Base-by-base conservation (phyloP, 2,888 invertebrate genomes). In the Carterocephalus palaemon region DNA sequence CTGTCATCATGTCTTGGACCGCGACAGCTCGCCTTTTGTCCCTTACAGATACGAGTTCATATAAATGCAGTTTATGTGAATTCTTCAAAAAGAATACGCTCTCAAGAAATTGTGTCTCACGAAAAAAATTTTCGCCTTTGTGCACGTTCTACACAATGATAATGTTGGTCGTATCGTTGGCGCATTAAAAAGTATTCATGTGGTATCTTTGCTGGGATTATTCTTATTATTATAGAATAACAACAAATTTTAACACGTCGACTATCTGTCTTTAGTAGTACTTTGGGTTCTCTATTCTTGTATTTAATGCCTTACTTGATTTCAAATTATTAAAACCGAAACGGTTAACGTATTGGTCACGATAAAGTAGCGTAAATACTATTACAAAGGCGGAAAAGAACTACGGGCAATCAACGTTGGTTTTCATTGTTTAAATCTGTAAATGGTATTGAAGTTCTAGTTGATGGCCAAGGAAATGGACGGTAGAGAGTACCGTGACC, bases 171-270 rank as follows among this genome's bases (percentile, higher is more conserved):
- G 84, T 84, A 86, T 85, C 84, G 75, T 73, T 83, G 82, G 80
- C 83, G 68, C 83, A 85, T 86, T 85, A 86, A 86, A 86, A 84
- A 85, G 84, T 82, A 86, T 86, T 85, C 85, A 85, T 80, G 81
- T 77, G 82, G 82, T 82, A 76, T 75, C 73, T 70, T 80, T 80
- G 70, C 77, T 65, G 67, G 67, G 73, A 75, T 74, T 72, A 67
- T 66, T 66, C 62, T 54, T 63, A 57, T 66, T 62, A 68, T 80
- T 82, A 74, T n/a, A n/a, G n/a, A 78, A 69, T 64, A 50, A 60
- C 71, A 67, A 64, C 59, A 57, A 70, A 80, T 80, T 72, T 77
- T 82, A 81, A 84, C 84, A 84, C 82, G 75, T 16, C 16, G 16
- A 16, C 8, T 29, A 8, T 8, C 16, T 8, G 28, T 28, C 12